Base-by-base conservation (phyloP, 2,113 vertebrate genomes). In the Chauna torquata region DNA sequence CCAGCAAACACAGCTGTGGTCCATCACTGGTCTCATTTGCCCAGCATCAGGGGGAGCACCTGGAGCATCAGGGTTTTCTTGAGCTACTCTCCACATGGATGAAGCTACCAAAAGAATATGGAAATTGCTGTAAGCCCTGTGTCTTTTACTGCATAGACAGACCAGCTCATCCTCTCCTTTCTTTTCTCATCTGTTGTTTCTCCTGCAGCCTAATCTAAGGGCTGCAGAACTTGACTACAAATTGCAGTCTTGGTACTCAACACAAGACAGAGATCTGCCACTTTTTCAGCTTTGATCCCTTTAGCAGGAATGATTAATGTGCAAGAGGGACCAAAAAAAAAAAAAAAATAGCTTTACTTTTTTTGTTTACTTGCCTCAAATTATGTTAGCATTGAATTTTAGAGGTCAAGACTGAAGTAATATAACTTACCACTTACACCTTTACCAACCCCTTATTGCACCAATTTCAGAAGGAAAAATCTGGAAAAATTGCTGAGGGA, bases 261-360 rank as follows among this genome's bases (percentile, higher is more conserved):
- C 52, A 13, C 16, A 77, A 61, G 44, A 44, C 15, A 80, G 58
- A 82, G 24, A 57, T 68, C 34, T 69, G 54, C 27, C 83, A 14
- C 15, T 86, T 20, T 38, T 77, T 89, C 77, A 42, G 38, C 87
- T 89, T 87, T 91, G 91, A 71, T 86, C 81, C 28, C 44, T 74
- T 81, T 34, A 81, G 27, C 0, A 1, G 71, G 54, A 85, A 58
- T 27, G 8, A 62, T 86, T 66, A 74, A 22, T 65, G 45, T 42
- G 12, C 49, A 65, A 94, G 38, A 83, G 61, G 66, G 57, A 87
- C 32, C 91, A 85, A 90, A 94, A 70, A 50, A 66, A 93, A 93
- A 90, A 58, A 92, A 92, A 80, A 83, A 62, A 77, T 1, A 42
- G 14, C 3, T 81, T 57, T 69, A 57, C 40, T 64, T 71, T 36